Conservation (phyloP, 2,113 vertebrate species). For the Myanophis thanlyinensis region DNA sequence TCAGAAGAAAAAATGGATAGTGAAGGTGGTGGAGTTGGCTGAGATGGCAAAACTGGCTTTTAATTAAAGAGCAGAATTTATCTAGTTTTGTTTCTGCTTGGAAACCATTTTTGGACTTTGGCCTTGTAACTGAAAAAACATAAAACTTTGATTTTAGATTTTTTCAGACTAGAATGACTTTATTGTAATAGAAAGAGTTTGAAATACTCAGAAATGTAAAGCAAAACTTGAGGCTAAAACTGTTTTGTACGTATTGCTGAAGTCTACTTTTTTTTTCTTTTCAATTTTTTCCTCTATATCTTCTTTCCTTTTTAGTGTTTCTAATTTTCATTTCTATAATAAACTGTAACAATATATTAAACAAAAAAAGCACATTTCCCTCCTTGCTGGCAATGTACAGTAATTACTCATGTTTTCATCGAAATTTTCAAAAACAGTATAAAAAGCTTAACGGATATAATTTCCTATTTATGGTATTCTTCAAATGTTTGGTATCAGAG, state of each 20-base stretch:
- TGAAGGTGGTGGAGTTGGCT: neutral
- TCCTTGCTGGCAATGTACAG: neutral
- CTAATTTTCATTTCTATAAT: neutral
- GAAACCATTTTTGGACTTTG: neutral
- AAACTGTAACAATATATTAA: neutral
- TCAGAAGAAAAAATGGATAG: neutral
- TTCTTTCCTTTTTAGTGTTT: neutral
- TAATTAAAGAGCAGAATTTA: neutral
- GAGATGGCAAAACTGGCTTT: neutral
- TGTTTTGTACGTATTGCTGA: neutral
- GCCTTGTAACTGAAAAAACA: too few relatives aligned
- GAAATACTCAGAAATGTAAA: neutral
- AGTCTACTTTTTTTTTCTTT: neutral
- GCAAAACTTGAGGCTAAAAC: neutral
- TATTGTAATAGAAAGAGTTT: neutral
- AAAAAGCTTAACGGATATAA: neutral
- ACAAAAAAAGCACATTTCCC: neutral
- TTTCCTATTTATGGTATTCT: neutral
- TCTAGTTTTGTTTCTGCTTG: neutral
- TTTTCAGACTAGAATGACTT: neutral
- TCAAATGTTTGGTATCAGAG: neutral
- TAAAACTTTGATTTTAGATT: neutral
- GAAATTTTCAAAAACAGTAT: neutral
- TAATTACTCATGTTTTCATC: neutral
- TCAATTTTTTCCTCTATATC: neutral